These are phyloP conservation scores for Malurus leucopterus DNA, from an alignment of 2,797 vertebrate genomes.

Conservation along the genomic window DNA sequence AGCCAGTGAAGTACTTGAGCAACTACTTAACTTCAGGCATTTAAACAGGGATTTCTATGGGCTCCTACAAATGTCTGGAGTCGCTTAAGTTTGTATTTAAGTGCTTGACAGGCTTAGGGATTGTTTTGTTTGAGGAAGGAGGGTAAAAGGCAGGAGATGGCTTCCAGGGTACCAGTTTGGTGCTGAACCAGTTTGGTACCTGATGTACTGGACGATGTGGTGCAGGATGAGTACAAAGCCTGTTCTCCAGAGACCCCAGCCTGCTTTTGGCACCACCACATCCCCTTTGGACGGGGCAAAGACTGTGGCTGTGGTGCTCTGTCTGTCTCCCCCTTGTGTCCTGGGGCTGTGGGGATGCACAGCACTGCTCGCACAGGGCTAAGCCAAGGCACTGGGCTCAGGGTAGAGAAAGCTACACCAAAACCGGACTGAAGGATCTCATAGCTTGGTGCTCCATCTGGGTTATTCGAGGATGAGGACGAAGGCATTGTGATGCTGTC, in stretches of 20 bases:
- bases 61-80: neutral
- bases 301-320: rapidly evolving
- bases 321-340: neutral
- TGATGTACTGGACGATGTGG: neutral
- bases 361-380: rapidly evolving
- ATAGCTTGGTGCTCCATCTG: rapidly evolving
- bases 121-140: neutral
- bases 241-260: neutral
- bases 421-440: neutral
- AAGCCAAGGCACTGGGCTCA: neutral
- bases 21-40: neutral
- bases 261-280: neutral
- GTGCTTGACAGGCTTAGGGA: neutral
- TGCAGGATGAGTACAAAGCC: neutral
- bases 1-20: neutral
- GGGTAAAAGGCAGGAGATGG: neutral
- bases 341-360: rapidly evolving
- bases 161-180: rapidly evolving
- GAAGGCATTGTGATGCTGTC: neutral
- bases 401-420: neutral
- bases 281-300: neutral
- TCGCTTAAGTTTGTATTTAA: neutral
- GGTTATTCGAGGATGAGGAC: neutral
- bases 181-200: rapidly evolving
- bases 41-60: neutral